phyloP scores from a whole-genome alignment of 2,888 invertebrate genomes.

The Aproaerema taeniolella region DNA sequence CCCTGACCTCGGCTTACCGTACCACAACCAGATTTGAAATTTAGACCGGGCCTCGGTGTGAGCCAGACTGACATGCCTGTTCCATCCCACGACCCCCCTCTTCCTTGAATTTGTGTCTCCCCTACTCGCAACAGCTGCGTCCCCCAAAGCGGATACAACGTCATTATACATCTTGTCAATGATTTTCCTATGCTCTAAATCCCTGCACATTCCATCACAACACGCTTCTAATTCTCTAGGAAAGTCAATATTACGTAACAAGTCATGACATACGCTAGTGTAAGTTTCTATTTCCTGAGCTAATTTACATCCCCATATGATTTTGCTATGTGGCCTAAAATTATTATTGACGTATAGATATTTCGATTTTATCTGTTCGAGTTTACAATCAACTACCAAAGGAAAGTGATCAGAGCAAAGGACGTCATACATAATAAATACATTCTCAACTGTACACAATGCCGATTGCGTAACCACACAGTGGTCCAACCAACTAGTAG shows the following conservation, averaged over 20 bases:
- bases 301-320: constrained; percentile 2
- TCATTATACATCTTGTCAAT: neutral
- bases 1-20: neutral
- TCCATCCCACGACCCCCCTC: constrained; percentile 6
- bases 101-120: too few relatives aligned
- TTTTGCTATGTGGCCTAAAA: neutral
- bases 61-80: neutral
- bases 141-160: neutral
- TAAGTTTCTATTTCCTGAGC: constrained; percentile 3
- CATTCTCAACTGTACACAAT: neutral
- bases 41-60: neutral
- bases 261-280: neutral
- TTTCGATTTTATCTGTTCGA: constrained; percentile 1
- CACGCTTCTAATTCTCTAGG: constrained; percentile 4
- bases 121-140: too few relatives aligned
- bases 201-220: constrained; percentile 4
- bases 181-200: constrained; percentile 4
- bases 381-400: neutral
- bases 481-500: neutral
- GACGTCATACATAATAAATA: neutral
- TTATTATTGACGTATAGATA: neutral
- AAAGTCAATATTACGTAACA: neutral
- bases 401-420: neutral
- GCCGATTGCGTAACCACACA: neutral
- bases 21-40: neutral